phyloP scores from a whole-genome alignment of 2,113 vertebrate genomes.

The Tachysurus vachellii region DNA sequence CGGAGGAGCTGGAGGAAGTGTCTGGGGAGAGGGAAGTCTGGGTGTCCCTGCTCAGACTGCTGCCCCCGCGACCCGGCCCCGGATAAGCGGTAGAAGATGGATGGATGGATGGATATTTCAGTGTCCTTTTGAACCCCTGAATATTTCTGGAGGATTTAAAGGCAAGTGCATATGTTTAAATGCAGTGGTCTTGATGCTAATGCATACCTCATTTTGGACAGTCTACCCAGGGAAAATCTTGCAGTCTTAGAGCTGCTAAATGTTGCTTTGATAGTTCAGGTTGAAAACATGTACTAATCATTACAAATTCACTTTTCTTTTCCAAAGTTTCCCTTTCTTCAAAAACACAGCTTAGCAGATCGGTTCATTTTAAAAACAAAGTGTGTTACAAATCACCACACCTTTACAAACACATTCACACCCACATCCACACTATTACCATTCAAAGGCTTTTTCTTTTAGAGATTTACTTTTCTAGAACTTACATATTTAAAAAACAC shows the following conservation, averaged over 20 bases:
- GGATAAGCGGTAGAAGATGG: too few relatives aligned
- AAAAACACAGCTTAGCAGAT: not conserved
- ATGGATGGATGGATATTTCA: too few relatives aligned
- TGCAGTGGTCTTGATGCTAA: too few relatives aligned
- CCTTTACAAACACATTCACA: not conserved
- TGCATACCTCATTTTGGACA: too few relatives aligned
- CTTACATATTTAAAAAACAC: not conserved
- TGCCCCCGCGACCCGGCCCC: too few relatives aligned
- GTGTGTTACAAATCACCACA: not conserved
- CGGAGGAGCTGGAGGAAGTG: too few relatives aligned
- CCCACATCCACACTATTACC: not conserved
- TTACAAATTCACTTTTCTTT: too few relatives aligned
- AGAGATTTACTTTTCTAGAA: not conserved
- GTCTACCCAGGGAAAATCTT: not conserved
- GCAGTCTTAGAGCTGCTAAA: not conserved
- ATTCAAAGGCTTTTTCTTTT: not conserved
- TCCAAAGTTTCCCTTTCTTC: not conserved
- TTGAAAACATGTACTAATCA: not conserved
- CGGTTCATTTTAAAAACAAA: not conserved
- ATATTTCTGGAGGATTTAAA: too few relatives aligned
- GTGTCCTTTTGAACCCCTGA: too few relatives aligned
- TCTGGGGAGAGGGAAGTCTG: too few relatives aligned
- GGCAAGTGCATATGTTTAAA: too few relatives aligned
- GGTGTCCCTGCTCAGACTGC: too few relatives aligned
- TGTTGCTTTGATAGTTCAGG: not conserved